phyloP scores from a whole-genome alignment of 2,113 vertebrate species.

The Aspiorhynchus laticeps region DNA sequence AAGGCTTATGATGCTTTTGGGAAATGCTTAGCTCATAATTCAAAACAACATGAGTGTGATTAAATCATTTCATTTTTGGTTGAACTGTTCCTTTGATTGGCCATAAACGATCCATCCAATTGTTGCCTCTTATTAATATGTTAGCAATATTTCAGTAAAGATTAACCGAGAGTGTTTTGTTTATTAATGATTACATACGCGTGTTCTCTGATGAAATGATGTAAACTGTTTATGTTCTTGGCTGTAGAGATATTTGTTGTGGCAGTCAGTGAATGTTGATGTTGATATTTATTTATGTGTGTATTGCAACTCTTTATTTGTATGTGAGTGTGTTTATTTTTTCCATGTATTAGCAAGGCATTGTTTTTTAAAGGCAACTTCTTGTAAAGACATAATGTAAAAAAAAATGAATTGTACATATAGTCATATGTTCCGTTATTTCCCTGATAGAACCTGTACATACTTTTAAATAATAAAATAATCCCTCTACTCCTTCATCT shows the following conservation, averaged over 20 bases:
- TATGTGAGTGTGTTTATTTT: slow-evolving; percentile 72
- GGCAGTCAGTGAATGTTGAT: slow-evolving; percentile 78
- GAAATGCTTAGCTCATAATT: neutral
- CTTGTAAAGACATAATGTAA: slow-evolving; percentile 77
- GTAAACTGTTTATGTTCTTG: slow-evolving; percentile 78
- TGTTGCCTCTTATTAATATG: slow-evolving; percentile 82
- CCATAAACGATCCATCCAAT: slow-evolving; percentile 34
- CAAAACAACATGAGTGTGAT: neutral
- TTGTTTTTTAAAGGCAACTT: slow-evolving; percentile 74
- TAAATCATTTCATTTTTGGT: neutral
- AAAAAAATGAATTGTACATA: slow-evolving; percentile 89
- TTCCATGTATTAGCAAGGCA: slow-evolving; percentile 60
- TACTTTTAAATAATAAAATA: slow-evolving; percentile 40
- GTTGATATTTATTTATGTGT: slow-evolving; percentile 96
- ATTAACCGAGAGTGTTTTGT: slow-evolving; percentile 82
- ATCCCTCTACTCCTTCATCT: too few relatives aligned
- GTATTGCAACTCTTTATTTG: slow-evolving; percentile 80
- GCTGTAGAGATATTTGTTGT: slow-evolving; percentile 84
- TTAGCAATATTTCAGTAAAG: slow-evolving; percentile 81
- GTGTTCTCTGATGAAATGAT: slow-evolving; percentile 65
- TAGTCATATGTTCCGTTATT: slow-evolving; percentile 82
- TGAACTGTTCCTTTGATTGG: neutral
- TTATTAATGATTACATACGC: slow-evolving; percentile 79
- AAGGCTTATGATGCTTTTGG: neutral
- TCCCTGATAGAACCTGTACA: slow-evolving; percentile 89